phyloP scores from a whole-genome alignment of 2,113 vertebrate genomes.

The Petaurus breviceps region DNA sequence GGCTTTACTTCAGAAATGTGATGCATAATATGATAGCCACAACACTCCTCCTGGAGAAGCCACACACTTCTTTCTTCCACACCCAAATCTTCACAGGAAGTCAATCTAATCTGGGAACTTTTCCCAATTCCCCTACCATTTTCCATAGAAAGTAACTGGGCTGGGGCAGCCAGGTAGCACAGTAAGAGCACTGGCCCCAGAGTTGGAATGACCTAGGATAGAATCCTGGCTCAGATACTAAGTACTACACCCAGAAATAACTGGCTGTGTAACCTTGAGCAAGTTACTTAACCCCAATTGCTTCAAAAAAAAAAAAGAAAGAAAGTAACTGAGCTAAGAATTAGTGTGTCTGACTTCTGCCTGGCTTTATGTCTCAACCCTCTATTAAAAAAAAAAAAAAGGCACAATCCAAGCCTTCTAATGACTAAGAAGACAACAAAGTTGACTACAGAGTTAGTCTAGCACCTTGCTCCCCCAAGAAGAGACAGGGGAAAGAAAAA shows the following conservation, averaged over 20 bases:
- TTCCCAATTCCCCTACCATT: slow-evolving; percentile 29
- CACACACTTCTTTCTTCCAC: neutral
- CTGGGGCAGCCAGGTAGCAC: too few relatives aligned
- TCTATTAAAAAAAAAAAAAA: slow-evolving; percentile 11
- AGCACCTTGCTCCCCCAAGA: slow-evolving; percentile 26
- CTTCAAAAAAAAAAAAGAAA: too few relatives aligned
- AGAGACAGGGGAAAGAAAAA: neutral
- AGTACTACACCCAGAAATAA: too few relatives aligned
- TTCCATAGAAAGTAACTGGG: slow-evolving; percentile 20
- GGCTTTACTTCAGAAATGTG: neutral
- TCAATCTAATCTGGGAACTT: slow-evolving; percentile 14
- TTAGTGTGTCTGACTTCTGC: neutral
- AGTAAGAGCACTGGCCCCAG: too few relatives aligned
- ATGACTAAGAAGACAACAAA: neutral
- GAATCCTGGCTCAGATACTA: too few relatives aligned
- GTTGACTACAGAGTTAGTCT: slow-evolving; percentile 18
- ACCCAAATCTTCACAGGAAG: slow-evolving; percentile 23
- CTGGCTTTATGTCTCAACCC: slow-evolving; percentile 11
- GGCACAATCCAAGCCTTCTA: neutral
- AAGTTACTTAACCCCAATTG: too few relatives aligned
- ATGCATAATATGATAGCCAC: neutral
- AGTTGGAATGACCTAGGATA: too few relatives aligned
- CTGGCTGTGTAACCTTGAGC: too few relatives aligned
- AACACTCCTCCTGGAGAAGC: neutral
- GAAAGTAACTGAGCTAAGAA: slow-evolving; percentile 25